These are phyloP conservation scores for Drosophila bunnanda DNA, from an alignment of 2,888 invertebrate species.

Conservation along the genomic window DNA sequence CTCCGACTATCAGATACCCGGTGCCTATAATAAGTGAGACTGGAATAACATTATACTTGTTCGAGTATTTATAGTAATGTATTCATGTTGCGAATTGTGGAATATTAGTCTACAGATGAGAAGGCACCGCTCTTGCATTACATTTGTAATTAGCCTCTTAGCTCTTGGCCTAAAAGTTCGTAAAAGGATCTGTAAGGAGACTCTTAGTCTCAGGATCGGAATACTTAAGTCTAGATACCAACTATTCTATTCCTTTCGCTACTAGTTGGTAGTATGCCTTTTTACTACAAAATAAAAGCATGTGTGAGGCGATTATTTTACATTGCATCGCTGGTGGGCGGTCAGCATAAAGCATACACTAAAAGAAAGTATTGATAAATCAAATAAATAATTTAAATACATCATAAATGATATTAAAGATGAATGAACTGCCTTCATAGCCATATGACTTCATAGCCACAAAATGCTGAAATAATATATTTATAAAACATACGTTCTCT, in stretches of 20 bases:
- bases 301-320: constrained; percentile 17
- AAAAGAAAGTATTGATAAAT: neutral
- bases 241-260: neutral
- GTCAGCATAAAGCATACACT: neutral
- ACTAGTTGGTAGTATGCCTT: neutral
- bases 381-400: too few species aligned
- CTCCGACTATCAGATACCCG: constrained; percentile 9
- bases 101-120: neutral
- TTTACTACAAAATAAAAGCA: constrained; percentile 2
- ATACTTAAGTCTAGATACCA: neutral
- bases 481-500: neutral
- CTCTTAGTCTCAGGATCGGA: neutral
- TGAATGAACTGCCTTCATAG: neutral
- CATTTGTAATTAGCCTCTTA: neutral
- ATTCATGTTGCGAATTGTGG: neutral
- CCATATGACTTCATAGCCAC: neutral
- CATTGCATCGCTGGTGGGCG: constrained; percentile 28
- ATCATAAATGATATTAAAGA: neutral
- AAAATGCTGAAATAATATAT: neutral
- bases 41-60: neutral
- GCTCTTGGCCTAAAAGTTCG: neutral
- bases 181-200: neutral
- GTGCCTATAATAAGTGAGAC: neutral
- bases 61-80: neutral
- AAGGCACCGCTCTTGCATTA: too few species aligned